Percentiles rank a stretch among this genome's conserved stretches.
Conservation (phyloP, 2,797 vertebrate genomes). For the Parambassis ranga region DNA sequence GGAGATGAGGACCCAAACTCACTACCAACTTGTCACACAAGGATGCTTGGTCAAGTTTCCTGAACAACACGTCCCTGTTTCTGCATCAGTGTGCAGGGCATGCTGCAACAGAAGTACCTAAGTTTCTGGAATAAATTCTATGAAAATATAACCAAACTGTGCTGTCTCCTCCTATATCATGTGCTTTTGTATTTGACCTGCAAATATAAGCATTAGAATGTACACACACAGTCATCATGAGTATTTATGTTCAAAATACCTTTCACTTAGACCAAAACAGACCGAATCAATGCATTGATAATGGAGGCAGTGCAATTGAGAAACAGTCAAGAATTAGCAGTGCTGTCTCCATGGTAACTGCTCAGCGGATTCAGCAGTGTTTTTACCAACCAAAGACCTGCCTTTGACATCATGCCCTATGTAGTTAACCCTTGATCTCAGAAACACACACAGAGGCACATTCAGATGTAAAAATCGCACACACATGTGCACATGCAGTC, state of each 20-base stretch:
- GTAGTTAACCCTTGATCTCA: conserved; percentile 73
- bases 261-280: conserved; percentile 17
- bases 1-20: neutral
- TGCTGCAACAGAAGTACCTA: too few species aligned
- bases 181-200: too few species aligned
- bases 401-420: conserved; percentile 67
- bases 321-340: conserved; percentile 49
- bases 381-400: conserved; percentile 63
- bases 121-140: too few species aligned
- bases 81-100: too few species aligned
- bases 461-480: conserved; percentile 30
- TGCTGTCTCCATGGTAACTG: conserved; percentile 73
- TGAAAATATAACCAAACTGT: too few species aligned
- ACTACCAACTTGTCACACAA: too few species aligned
- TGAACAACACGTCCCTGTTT: too few species aligned
- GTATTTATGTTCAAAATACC: conserved; percentile 9
- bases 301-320: conserved; percentile 35
- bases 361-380: conserved; percentile 51
- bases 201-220: too few species aligned
- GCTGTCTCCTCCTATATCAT: too few species aligned
- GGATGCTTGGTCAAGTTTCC: too few species aligned
- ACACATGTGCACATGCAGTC: conserved; percentile 19
- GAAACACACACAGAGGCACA: conserved; percentile 56
- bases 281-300: conserved; percentile 34
- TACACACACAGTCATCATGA: too few species aligned